A percentile compares a stretch with the other conserved stretches of the same genome.
phyloP scores from a whole-genome alignment of 1,140 invertebrate genomes.

The Leptinotarsa undecemlineata region DNA sequence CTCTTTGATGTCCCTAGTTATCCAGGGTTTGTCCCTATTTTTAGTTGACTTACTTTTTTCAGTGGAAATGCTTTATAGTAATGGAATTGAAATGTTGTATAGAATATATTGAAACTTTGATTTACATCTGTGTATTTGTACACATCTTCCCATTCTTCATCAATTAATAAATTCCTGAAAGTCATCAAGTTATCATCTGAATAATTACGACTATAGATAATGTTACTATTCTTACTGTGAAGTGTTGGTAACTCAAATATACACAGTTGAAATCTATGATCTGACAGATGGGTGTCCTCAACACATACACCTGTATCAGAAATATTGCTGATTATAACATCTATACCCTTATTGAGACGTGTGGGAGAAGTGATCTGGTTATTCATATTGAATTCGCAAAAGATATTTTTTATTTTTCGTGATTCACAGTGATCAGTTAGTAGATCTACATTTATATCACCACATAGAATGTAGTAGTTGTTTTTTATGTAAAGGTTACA shows the following conservation, averaged over 20 bases:
- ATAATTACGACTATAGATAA: too few relatives aligned
- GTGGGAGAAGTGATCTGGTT: not conserved
- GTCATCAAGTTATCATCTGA: too few relatives aligned
- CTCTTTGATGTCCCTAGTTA: too few relatives aligned
- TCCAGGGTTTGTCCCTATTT: not conserved
- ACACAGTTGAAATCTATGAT: not conserved
- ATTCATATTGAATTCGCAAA: not conserved
- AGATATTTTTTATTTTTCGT: not conserved
- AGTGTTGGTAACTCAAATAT: not conserved
- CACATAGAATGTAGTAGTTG: not conserved
- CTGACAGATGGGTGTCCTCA: conserved; percentile 2
- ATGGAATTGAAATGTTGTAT: conserved; percentile 1
- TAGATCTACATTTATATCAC: conserved; percentile 1
- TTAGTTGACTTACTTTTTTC: not conserved
- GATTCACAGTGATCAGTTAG: not conserved
- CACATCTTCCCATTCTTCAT: not conserved
- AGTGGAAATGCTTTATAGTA: not conserved
- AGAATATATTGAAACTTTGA: not conserved
- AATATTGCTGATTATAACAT: not conserved
- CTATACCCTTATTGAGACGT: not conserved
- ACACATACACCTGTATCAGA: not conserved
- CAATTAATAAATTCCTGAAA: too few relatives aligned
- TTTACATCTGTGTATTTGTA: not conserved
- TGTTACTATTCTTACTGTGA: too few relatives aligned
- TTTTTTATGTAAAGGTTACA: conserved; percentile 1